Percentiles rank a stretch among this genome's conserved stretches.
phyloP scores from a whole-genome alignment of 2,888 invertebrate genomes.

The Tetragonisca angustula region DNA sequence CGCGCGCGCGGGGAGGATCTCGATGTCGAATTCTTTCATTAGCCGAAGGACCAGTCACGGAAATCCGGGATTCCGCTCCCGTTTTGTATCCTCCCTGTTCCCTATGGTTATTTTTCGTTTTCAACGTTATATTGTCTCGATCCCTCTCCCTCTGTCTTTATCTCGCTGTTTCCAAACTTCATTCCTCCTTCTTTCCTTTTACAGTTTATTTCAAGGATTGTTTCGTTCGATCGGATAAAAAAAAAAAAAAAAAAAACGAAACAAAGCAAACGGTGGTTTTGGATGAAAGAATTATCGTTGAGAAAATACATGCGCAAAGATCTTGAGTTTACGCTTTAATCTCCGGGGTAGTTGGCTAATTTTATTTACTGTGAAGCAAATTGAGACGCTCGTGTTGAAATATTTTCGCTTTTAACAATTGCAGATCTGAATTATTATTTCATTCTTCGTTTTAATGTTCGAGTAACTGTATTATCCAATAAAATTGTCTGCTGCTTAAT shows the following conservation, averaged over 20 bases:
- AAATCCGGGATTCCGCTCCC: slow-evolving; percentile 57
- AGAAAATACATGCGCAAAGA: too few species aligned
- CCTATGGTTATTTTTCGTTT: background rate
- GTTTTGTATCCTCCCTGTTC: slow-evolving; percentile 18
- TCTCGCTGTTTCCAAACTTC: too few species aligned
- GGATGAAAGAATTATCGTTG: background rate
- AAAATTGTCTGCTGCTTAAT: too few species aligned
- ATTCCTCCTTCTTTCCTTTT: background rate
- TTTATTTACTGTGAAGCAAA: too few species aligned
- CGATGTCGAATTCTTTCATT: slow-evolving; percentile 61
- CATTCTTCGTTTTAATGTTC: too few species aligned
- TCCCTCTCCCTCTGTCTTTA: background rate
- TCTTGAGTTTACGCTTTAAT: too few species aligned
- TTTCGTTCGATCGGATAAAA: background rate
- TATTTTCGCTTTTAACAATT: too few species aligned
- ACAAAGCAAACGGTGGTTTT: background rate
- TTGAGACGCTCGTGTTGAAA: too few species aligned
- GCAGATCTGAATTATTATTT: too few species aligned
- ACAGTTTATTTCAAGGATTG: background rate
- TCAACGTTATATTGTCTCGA: slow-evolving; percentile 4
- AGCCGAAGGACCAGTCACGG: slow-evolving; percentile 60
- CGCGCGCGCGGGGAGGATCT: slow-evolving; percentile 41
- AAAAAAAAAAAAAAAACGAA: background rate
- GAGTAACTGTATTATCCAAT: too few species aligned
- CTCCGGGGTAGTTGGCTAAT: background rate